A percentile compares a stretch with the other conserved stretches of the same genome.
These are phyloP conservation scores for Nebria salina DNA, from an alignment of 2,888 invertebrate genomes.

Conservation along the genomic window DNA sequence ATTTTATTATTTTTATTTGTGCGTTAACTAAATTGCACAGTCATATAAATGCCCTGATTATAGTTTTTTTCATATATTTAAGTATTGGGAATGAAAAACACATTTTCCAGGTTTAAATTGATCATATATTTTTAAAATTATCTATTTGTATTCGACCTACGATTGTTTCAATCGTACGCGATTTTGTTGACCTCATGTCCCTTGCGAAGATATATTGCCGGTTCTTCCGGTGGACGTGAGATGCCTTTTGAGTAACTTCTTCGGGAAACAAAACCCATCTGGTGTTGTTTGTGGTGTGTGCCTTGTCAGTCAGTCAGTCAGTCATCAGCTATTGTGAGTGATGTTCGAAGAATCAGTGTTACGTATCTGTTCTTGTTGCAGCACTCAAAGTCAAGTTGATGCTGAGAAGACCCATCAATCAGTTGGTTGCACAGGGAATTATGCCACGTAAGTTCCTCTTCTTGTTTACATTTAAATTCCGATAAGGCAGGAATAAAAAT, in stretches of 20 bases:
- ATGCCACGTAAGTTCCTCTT: conserved; percentile 91
- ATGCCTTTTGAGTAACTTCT: conserved; percentile 20
- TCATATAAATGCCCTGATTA: background rate
- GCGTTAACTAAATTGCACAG: background rate
- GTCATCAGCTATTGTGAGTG: conserved; percentile 15
- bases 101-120: background rate
- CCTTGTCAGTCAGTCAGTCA: background rate
- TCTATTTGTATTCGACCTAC: background rate
- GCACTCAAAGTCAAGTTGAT: conserved; percentile 97
- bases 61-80: background rate
- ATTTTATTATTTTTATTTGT: no score
- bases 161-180: background rate
- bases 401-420: conserved; percentile 92
- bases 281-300: background rate
- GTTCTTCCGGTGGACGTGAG: conserved; percentile 42
- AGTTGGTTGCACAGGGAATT: conserved; percentile 97
- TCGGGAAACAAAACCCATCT: background rate
- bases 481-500: background rate
- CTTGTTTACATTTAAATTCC: background rate
- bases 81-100: background rate
- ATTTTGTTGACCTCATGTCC: conserved; percentile 30
- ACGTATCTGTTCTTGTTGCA: conserved; percentile 67
- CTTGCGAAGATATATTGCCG: conserved; percentile 26
- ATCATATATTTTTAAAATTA: background rate
- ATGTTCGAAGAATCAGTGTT: conserved; percentile 47